Evolutionary conservation across 2,797 vertebrate genomes (phyloP), one percentile per base, ranked within the genome.

Genomic region (Sternarchorhynchus goeldii): DNA sequence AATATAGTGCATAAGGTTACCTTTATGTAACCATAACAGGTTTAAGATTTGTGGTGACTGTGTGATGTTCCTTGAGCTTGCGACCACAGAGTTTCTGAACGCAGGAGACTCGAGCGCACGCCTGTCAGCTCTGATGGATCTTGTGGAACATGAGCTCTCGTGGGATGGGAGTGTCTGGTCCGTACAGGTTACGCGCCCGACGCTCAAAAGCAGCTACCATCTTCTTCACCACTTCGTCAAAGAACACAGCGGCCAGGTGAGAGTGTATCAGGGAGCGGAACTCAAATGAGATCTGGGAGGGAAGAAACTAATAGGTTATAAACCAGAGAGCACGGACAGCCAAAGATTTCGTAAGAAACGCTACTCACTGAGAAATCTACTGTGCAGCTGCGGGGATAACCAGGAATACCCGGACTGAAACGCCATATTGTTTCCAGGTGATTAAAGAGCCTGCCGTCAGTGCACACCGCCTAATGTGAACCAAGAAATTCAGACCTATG

Each of bases 221-320:
- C 91, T 97, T 93, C 91, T 97, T 96, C 59, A 98, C 96, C 16
- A 98, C 96, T 89, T 98, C 96, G 1, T 98, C 96, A 39, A 98
- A 98, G 92, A 98, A 98, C 83, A 98, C 93, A 0, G 95, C 92
- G 80, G 96, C 96, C 86, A 98, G 85, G 91, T 98, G 95, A 71
- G 97, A 97, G 93, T 98, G 97, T 80, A 98, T 93, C 90, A 98
- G 85, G 5, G 97, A 98, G 72, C 96, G 96, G 81, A 98, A 98
- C 91, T 98, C 97, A 21, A 98, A 98, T 81, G 97, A 96, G 86
- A 98, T 95, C 97, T 98, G 92, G 1, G 10, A 67, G 34, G 20
- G 56, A 58, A 16, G 29, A 20, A 25, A 17, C 63, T 0, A 73
- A 58, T 2, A 70, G 16, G 56, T 60, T 31, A 45, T 14, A 55